Conservation (phyloP, 1,140 invertebrate genomes). For the Hyposmocoma kahamanoa region DNA sequence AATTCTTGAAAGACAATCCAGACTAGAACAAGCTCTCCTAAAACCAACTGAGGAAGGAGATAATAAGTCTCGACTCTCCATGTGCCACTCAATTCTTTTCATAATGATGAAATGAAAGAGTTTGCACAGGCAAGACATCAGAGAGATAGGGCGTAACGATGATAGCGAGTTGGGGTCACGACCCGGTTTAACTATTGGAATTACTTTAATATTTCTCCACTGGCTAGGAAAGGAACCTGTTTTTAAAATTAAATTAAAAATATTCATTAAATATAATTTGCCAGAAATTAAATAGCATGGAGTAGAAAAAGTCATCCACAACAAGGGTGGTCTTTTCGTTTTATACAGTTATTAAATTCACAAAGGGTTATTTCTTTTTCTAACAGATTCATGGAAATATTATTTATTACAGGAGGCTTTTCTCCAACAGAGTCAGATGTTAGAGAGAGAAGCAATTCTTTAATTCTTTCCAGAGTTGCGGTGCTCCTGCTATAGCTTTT, state of each 20-base stretch:
- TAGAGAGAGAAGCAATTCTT: background rate
- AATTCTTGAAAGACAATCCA: too few relatives aligned
- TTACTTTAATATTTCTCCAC: slow-evolving; percentile 34
- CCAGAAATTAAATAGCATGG: slow-evolving; percentile 10
- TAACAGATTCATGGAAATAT: background rate
- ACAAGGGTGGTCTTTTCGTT: background rate
- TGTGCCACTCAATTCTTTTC: slow-evolving; percentile 25
- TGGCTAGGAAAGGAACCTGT: slow-evolving; percentile 16
- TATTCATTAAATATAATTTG: background rate
- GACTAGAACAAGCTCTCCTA: too few relatives aligned
- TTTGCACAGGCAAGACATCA: slow-evolving; percentile 28
- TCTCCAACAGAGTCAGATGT: background rate
- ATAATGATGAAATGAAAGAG: slow-evolving; percentile 22
- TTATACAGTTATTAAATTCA: background rate
- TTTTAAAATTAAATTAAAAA: slow-evolving; percentile 11
- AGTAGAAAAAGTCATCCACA: slow-evolving; percentile 2
- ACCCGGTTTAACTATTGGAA: slow-evolving; percentile 28
- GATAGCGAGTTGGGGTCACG: slow-evolving; percentile 11
- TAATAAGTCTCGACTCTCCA: too few relatives aligned
- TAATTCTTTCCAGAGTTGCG: background rate
- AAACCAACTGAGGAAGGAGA: too few relatives aligned
- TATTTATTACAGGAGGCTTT: background rate
- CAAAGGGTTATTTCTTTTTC: background rate
- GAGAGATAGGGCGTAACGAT: slow-evolving; percentile 24
- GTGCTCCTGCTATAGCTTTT: background rate